Evolutionary conservation across 2,888 invertebrate species (phyloP).

Genomic region (Silvanus unidentatus): DNA sequence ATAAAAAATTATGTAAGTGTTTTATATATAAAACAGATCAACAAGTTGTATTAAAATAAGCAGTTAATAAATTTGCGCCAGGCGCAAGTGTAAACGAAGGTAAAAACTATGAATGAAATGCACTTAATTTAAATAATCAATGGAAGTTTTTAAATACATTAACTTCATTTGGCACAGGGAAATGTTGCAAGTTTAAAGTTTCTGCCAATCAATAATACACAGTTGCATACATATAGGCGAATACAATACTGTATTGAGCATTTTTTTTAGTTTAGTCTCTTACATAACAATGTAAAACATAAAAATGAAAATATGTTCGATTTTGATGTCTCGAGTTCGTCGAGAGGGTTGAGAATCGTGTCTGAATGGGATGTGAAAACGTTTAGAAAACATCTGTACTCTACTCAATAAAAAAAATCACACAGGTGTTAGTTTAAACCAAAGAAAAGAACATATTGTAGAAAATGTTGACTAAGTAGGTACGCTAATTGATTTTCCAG

Average conservation of each 20-base stretch:
- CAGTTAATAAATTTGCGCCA: slow-evolving; percentile 8
- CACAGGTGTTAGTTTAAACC: too few relatives aligned
- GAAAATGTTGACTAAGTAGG: too few relatives aligned
- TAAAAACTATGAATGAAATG: slow-evolving; percentile 27
- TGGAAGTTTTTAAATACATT: slow-evolving; percentile 23
- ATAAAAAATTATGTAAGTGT: too few relatives aligned
- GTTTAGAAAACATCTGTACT: too few relatives aligned
- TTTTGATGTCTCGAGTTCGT: background rate
- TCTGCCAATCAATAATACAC: slow-evolving; percentile 1
- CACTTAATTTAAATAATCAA: slow-evolving; percentile 26
- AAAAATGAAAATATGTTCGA: background rate
- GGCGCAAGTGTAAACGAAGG: slow-evolving; percentile 25
- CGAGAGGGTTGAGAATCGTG: too few relatives aligned
- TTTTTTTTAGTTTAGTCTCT: background rate
- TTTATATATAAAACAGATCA: slow-evolving; percentile 12
- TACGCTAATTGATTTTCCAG: too few relatives aligned
- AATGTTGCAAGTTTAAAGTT: too few relatives aligned
- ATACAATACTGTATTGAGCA: background rate
- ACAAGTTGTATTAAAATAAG: slow-evolving; percentile 17
- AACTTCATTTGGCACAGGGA: background rate
- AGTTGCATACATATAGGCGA: slow-evolving; percentile 8
- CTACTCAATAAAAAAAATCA: too few relatives aligned
- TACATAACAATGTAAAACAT: background rate
- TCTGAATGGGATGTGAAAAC: too few relatives aligned
- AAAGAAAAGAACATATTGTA: too few relatives aligned